Conservation (phyloP, 1,140 invertebrate species). For the Gonioctena quinquepunctata region DNA sequence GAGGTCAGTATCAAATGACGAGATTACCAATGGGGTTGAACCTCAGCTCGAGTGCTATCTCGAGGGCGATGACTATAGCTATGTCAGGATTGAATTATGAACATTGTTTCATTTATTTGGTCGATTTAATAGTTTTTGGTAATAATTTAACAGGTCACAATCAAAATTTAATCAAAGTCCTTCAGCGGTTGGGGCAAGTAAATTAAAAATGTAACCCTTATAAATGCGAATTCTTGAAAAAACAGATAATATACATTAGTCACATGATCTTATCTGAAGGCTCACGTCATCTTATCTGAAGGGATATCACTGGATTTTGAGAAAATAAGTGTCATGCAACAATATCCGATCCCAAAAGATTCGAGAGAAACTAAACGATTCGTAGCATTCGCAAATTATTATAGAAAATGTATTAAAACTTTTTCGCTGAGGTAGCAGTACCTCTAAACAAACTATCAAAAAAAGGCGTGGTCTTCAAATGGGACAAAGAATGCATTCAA, state of each 20-base stretch:
- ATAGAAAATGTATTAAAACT: slow-evolving; percentile 46
- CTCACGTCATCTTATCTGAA: too few species aligned
- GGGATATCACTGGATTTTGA: slow-evolving; percentile 52
- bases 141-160: slow-evolving; percentile 49
- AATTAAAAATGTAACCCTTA: slow-evolving; percentile 56
- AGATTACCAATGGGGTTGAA: slow-evolving; percentile 39
- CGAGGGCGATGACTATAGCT: slow-evolving; percentile 34
- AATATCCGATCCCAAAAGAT: slow-evolving; percentile 38
- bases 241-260: slow-evolving; percentile 56
- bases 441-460: slow-evolving; percentile 44
- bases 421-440: slow-evolving; percentile 41
- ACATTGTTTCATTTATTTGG: slow-evolving; percentile 42
- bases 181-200: slow-evolving; percentile 44
- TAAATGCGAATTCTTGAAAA: slow-evolving; percentile 58
- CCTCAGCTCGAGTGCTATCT: slow-evolving; percentile 36
- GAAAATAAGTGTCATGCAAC: slow-evolving; percentile 51
- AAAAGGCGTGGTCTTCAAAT: slow-evolving; percentile 37
- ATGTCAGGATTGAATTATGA: slow-evolving; percentile 38
- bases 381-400: slow-evolving; percentile 48
- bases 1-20: slow-evolving; percentile 39
- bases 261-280: slow-evolving; percentile 54
- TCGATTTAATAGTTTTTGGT: slow-evolving; percentile 54
- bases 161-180: slow-evolving; percentile 46
- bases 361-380: slow-evolving; percentile 51
- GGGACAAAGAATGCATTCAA: slow-evolving; percentile 32